A percentile compares a stretch with the other conserved stretches of the same genome.
phyloP scores from a whole-genome alignment of 2,113 vertebrate species.

The Strigops habroptila region DNA sequence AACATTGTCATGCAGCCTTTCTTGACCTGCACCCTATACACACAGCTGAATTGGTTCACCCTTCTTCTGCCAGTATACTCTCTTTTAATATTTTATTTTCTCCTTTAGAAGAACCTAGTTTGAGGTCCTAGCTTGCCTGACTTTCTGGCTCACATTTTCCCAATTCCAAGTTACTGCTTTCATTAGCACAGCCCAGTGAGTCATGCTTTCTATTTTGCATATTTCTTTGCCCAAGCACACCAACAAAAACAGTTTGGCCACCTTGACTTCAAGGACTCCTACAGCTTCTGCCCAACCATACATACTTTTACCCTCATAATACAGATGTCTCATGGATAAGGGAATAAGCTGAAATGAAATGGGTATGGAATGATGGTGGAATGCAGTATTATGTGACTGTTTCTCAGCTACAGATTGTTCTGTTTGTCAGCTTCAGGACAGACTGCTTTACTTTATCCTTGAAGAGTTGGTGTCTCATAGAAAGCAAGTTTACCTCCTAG shows the following conservation, averaged over 20 bases:
- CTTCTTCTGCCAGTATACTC: background rate
- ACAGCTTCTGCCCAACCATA: background rate
- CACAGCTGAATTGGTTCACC: background rate
- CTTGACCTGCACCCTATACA: background rate
- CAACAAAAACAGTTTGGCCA: background rate
- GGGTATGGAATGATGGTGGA: background rate
- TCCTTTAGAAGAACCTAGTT: background rate
- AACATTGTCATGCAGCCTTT: background rate
- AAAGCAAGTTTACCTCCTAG: background rate
- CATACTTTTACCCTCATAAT: background rate
- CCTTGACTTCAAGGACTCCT: background rate
- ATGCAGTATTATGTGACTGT: fast-evolving
- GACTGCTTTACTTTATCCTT: background rate
- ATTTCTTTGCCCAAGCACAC: background rate
- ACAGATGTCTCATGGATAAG: background rate
- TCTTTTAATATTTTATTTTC: background rate
- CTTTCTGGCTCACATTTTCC: background rate
- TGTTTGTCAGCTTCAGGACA: background rate
- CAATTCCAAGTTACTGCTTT: background rate
- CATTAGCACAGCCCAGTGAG: background rate
- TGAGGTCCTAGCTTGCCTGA: background rate
- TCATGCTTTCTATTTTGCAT: background rate
- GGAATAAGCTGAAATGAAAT: background rate
- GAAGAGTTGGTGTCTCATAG: background rate
- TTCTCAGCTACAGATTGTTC: background rate